Percentiles rank a stretch among this genome's conserved stretches.
These are phyloP conservation scores for Idaea biselata DNA, from an alignment of 2,888 invertebrate species.

Conservation along the genomic window DNA sequence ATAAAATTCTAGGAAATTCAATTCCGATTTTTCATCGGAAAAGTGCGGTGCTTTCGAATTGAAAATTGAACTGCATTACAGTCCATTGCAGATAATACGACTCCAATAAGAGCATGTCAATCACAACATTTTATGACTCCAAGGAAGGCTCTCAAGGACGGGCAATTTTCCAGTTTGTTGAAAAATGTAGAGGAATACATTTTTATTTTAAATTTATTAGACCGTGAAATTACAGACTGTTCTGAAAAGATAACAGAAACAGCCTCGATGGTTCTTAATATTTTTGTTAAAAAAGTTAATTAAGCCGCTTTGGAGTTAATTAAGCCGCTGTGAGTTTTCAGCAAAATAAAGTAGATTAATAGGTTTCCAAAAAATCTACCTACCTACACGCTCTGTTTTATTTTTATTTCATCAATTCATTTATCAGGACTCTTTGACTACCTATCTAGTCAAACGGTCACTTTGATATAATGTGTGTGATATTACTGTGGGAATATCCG, in stretches of 20 bases:
- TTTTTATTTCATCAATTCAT: no score
- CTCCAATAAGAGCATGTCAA: not conserved
- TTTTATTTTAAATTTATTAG: constrained; percentile 4
- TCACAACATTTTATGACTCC: not conserved
- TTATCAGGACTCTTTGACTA: no score
- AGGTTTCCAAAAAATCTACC: no score
- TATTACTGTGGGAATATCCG: no score
- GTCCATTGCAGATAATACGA: not conserved
- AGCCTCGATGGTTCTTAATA: not conserved
- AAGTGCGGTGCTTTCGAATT: not conserved
- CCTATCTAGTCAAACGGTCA: no score
- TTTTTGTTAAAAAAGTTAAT: not conserved
- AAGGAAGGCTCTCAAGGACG: not conserved
- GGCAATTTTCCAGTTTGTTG: constrained; percentile 1
- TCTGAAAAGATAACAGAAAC: not conserved
- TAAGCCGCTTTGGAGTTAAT: no score
- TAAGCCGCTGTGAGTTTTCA: not conserved
- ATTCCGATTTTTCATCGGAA: not conserved
- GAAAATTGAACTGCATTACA: not conserved
- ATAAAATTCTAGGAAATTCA: not conserved
- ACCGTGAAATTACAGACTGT: constrained; percentile 4
- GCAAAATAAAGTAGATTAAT: not conserved
- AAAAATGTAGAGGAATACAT: not conserved
- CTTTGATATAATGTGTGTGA: no score
- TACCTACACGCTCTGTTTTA: no score